phyloP scores from a whole-genome alignment of 2,797 vertebrate species.

The Melanotaenia trifasciata region DNA sequence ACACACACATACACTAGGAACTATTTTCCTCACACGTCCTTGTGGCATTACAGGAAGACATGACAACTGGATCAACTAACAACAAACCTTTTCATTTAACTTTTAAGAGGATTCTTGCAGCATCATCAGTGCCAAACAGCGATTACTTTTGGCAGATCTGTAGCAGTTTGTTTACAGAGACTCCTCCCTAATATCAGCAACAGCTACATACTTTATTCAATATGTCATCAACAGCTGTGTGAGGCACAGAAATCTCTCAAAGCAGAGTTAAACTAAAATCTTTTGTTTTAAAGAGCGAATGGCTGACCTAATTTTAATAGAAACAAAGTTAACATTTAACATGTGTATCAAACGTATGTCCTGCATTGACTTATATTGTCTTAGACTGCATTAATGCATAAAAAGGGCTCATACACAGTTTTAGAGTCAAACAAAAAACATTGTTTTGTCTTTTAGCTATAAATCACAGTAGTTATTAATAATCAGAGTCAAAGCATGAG shows the following conservation, averaged over 20 bases:
- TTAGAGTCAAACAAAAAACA: not conserved
- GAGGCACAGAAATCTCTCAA: constrained; percentile 33
- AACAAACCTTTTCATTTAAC: not conserved
- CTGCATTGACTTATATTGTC: not conserved
- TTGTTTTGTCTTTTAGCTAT: not conserved
- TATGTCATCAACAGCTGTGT: constrained; percentile 71
- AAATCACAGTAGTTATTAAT: constrained; percentile 17
- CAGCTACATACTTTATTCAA: constrained; percentile 58
- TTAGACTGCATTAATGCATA: not conserved
- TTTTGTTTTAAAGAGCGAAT: not conserved
- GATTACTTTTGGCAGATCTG: constrained; percentile 36
- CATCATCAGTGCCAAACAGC: constrained; percentile 13
- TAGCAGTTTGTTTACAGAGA: constrained; percentile 46
- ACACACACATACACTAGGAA: not conserved
- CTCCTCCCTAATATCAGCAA: constrained; percentile 43
- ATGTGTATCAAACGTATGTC: not conserved
- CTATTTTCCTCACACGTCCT: constrained; percentile 22
- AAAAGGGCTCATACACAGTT: not conserved
- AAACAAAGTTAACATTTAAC: not conserved
- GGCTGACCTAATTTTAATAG: constrained; percentile 24
- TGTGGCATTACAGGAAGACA: constrained; percentile 29
- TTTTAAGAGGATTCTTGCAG: not conserved
- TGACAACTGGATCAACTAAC: constrained; percentile 16
- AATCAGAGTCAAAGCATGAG: constrained; percentile 41
- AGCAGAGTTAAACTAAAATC: not conserved